Conservation (phyloP, 2,113 vertebrate genomes). For the Saimiri boliviensis region DNA sequence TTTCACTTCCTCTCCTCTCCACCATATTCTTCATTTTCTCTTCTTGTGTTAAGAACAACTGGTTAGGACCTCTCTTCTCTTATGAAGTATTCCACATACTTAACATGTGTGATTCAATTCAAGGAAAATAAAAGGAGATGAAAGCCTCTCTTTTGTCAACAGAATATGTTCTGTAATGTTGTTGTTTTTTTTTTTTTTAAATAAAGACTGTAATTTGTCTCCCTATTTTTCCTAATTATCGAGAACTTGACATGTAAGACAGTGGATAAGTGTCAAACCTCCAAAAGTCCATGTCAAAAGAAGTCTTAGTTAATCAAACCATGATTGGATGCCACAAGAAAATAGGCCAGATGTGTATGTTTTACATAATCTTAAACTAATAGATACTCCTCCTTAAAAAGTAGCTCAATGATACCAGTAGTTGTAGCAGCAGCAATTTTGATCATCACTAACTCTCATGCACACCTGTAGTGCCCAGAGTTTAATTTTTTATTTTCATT, state of each 20-base stretch:
- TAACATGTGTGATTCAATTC: neutral
- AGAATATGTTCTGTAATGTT: neutral
- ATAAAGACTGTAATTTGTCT: neutral
- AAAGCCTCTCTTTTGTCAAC: neutral
- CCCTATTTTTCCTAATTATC: neutral
- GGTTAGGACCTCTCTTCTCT: neutral
- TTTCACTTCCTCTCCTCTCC: neutral
- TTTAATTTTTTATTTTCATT: neutral
- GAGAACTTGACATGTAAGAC: neutral
- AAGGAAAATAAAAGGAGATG: neutral
- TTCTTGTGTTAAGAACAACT: neutral
- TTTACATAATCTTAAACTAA: neutral
- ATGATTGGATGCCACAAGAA: neutral
- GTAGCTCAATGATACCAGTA: neutral
- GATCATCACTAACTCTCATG: neutral
- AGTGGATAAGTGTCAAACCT: neutral
- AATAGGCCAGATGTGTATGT: neutral
- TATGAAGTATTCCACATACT: neutral
- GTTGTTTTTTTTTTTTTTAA: neutral
- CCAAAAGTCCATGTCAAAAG: neutral
- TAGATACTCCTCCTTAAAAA: neutral
- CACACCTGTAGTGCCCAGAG: neutral
- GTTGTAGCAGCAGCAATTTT: neutral
- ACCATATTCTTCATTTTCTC: neutral
- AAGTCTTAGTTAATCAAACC: neutral